Base-by-base conservation (phyloP, 2,888 invertebrate species). In the Dorcus hopei region DNA sequence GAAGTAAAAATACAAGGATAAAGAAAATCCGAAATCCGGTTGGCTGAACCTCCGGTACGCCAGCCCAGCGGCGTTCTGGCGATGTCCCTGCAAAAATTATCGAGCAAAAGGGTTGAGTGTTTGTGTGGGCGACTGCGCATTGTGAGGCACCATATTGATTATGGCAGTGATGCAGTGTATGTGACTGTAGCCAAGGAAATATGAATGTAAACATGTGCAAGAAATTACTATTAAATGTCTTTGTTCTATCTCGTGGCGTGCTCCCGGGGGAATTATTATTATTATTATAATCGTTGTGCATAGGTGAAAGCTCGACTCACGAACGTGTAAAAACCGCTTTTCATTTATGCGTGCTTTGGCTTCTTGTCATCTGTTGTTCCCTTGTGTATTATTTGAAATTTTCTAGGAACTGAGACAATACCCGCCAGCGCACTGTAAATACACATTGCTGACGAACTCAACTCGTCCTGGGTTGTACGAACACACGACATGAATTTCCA, bases 151-250 rank as follows among this genome's bases (percentile, higher is more conserved):
- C 59, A 59, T 64, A 64, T 64, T 64, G 64, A 64, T 64, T 61
- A 62, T 61, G 56, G 61, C 59, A 57, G 55, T 53, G 54, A 58
- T 59, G 57, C 57, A 59, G 57, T 59, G 61, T 59, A 56, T 59
- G 55, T 53, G 57, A 52, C 59, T 61, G 63, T 64, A 64, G 61
- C 55, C 64, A 64, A 64, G 64, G 64, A 64, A 62, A 64, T 64
- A 58, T 54, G 54, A 58, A 60, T 64, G 64, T 62, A 64, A 64
- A 64, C 64, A 64, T 57, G 53, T 55, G 49, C 16, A 47, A 52
- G 52, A 42, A 39, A 38, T 14, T 39, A 51, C 51, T 51, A 23
- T 51, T 51, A 51, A 51, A 51, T 39, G 19, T 38, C 14, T 51
- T 51, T 51, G 51, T 51, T 51, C 38, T 33, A 23, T 33, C 50